phyloP scores from a whole-genome alignment of 2,888 invertebrate genomes.

The Macaria liturata region DNA sequence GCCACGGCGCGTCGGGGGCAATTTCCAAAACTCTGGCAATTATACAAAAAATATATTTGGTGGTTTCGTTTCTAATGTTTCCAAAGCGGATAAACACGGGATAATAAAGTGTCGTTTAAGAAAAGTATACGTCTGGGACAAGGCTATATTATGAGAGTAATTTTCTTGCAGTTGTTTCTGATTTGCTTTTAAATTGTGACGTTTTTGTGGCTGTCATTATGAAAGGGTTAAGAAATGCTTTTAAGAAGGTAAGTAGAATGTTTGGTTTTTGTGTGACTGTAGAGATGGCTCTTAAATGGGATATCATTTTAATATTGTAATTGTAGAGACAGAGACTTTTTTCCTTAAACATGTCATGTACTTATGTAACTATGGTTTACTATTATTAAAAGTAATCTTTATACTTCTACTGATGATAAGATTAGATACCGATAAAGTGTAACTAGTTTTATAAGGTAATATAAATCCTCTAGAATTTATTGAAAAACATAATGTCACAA shows the following conservation, averaged over 20 bases:
- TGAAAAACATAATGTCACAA: too few relatives aligned
- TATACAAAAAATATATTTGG: constrained; percentile 45
- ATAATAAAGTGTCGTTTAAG: constrained; percentile 82
- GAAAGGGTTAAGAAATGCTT: constrained; percentile 23
- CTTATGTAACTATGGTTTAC: too few relatives aligned
- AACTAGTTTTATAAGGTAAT: too few relatives aligned
- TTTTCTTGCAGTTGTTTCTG: constrained; percentile 43
- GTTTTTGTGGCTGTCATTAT: constrained; percentile 32
- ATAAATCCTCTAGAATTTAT: too few relatives aligned
- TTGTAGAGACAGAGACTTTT: too few relatives aligned
- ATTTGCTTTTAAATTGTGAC: constrained; percentile 31
- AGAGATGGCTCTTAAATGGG: background rate
- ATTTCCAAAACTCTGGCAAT: constrained; percentile 66
- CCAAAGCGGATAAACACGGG: constrained; percentile 71
- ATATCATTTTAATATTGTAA: too few relatives aligned
- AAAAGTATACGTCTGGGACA: constrained; percentile 69
- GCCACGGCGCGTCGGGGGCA: constrained; percentile 60
- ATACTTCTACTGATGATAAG: too few relatives aligned
- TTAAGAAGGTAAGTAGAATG: constrained; percentile 5
- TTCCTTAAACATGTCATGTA: too few relatives aligned
- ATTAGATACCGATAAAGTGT: too few relatives aligned
- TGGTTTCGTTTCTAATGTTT: constrained; percentile 70
- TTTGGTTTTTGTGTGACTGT: constrained; percentile 9
- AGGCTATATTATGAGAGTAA: constrained; percentile 57
- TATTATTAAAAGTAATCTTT: too few relatives aligned